Evolutionary conservation across 2,113 vertebrate species (phyloP), one percentile per base, ranked within the genome.

Genomic region (Hypomesus transpacificus): DNA sequence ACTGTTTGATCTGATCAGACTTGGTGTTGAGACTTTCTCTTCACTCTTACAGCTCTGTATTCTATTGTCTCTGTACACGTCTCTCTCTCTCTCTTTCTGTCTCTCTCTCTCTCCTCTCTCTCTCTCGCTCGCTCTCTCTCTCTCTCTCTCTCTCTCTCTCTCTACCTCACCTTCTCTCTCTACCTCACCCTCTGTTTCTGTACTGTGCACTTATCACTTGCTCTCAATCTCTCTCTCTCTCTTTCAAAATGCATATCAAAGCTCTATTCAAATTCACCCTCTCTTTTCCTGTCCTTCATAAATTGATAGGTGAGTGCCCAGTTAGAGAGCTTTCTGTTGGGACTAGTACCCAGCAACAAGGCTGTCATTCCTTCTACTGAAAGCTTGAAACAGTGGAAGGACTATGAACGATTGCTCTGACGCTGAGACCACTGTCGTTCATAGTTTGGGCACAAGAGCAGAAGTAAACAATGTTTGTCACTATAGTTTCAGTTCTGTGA

Each of bases 1-100:
- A 79, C 66, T 51, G n/a, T 85, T 85, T 86, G 78, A 87, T 85
- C 82, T 81, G 67, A 76, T 78, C 39, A 69, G 81, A 82, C 86
- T 82, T 21, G 18, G 22, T 80, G 82, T 75, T 85, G 72, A 71
- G 70, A 83, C 58, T 50, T 64, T 85, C 31, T 81, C 63, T 50
- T 79, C 20, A 16, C 14, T 69, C 46, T 70, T 22, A 75, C 71
- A 31, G 46, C 5, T 57, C 60, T 52, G 16, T 14, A 21, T 7
- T 20, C 17, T 53, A 20, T 52, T 17, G 39, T 46, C 22, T 60
- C 7, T 53, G 28, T 17, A 16, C 21, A 14, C 16, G 3, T 56
- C 21, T 26, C 46, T 14, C 6, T 26, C 0, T 56, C 14, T 16
- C 3, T 24, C 14, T 54, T 14, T 56, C 22, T 57, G 50, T 53